phyloP scores from a whole-genome alignment of 2,113 vertebrate genomes.

The Orthochromis malagaraziensis region DNA sequence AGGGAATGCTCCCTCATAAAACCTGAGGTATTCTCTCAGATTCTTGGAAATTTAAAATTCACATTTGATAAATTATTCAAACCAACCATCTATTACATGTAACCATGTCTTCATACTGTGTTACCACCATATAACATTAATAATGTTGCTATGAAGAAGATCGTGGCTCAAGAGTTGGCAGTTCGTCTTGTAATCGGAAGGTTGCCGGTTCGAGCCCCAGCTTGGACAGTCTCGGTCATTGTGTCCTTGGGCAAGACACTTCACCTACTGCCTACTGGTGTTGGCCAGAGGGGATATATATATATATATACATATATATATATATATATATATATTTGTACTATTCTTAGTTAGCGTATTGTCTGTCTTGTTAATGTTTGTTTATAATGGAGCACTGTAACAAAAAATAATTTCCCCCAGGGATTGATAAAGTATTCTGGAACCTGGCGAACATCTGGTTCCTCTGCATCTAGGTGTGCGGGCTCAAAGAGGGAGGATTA shows the following conservation, averaged over 20 bases:
- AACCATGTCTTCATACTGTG: background rate
- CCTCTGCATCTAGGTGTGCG: background rate
- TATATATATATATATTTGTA: fast-evolving
- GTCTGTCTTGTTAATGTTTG: background rate
- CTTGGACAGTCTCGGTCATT: background rate
- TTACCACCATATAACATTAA: background rate
- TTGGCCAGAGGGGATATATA: background rate
- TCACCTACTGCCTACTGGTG: background rate
- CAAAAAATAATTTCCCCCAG: background rate
- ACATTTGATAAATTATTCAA: background rate
- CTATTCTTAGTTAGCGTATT: background rate
- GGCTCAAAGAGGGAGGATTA: background rate
- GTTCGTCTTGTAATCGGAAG: background rate
- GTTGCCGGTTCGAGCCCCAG: background rate
- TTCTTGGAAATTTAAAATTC: background rate
- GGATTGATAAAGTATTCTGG: background rate
- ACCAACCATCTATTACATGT: background rate
- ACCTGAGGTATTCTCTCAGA: background rate
- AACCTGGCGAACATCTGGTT: background rate
- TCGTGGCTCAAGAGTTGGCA: background rate
- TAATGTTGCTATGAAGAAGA: background rate
- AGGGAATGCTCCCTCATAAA: background rate
- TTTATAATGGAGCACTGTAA: background rate
- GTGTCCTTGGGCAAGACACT: background rate
- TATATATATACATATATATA: too few relatives aligned